Evolutionary conservation across 2,797 vertebrate species (phyloP), one percentile per base, ranked within the genome.

Genomic region (Sebastiscus albofasciatus): DNA sequence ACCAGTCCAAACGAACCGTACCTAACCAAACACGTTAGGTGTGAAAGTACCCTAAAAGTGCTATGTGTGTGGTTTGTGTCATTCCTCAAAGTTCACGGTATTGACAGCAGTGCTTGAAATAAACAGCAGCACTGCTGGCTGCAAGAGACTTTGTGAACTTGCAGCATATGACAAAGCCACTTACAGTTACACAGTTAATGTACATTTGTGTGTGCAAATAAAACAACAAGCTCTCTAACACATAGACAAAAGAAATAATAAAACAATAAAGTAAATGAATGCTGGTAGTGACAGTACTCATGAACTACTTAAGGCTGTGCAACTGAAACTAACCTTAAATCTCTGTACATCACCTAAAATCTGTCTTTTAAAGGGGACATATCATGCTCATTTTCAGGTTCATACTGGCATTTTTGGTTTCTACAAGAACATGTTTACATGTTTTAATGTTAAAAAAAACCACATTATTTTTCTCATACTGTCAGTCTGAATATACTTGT

Each of bases 131-230:
- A 49, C 42, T 0, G 42, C 42, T 49, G 42, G 0, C 42, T 33
- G 64, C 18, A 49, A 67, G 24, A 68, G 7, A 68, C 64, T 13
- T 66, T 5, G 49, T 59, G 67, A 76, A 67, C 20, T 56, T 82
- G 34, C 20, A 59, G 34, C 27, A 18, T 11, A 33, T 46, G 2
- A 66, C 10, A 10, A 68, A 7, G 22, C 26, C 58, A 29, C 9
- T 20, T 49, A 49, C 42, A 49, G 42, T 20, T 31, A 46, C 33
- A 39, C 22, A 65, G n/a, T 65, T 2, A 1, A 42, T 64, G 11
- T 31, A 61, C 18, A 61, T 33, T 5, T 64, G 61, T 36, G 22
- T 22, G 20, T 36, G n/a, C n/a, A 56, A 36, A 42, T 54, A 27
- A 80, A 59, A 42, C 39, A 42, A 72, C 20, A 64, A 24, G 24